phyloP scores from a whole-genome alignment of 2,113 vertebrate genomes.

The Morphnarchus princeps region DNA sequence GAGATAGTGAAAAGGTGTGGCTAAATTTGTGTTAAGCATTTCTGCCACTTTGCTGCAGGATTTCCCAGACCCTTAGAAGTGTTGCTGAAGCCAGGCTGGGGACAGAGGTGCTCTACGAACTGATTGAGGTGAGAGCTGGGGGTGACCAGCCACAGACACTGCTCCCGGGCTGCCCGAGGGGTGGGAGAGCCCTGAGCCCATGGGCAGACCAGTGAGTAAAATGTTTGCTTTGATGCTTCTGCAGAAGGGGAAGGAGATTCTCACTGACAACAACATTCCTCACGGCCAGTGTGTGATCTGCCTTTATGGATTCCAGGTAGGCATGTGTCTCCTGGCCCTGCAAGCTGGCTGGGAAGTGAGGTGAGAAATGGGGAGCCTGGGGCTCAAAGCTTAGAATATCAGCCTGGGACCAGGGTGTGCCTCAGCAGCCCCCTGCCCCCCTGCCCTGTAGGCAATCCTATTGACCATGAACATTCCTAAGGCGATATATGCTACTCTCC shows the following conservation, averaged over 20 bases:
- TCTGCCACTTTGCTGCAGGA: conserved; percentile 56
- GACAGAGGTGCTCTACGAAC: conserved; percentile 76
- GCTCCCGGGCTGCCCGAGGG: neutral
- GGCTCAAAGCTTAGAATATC: neutral
- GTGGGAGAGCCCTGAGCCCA: neutral
- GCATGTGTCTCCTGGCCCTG: neutral
- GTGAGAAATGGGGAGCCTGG: neutral
- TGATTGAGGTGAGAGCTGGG: conserved; percentile 75
- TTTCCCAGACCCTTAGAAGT: conserved; percentile 66
- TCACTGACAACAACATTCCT: conserved; percentile 95
- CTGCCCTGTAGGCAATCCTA: neutral
- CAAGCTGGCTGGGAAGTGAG: neutral
- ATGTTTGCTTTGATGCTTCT: neutral
- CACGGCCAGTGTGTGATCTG: conserved; percentile 95
- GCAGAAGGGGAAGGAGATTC: conserved; percentile 96
- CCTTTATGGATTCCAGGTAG: conserved; percentile 90
- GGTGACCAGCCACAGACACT: neutral
- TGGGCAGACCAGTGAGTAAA: neutral
- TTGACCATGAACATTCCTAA: neutral
- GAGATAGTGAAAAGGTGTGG: neutral
- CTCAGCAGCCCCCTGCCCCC: neutral
- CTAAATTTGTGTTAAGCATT: neutral
- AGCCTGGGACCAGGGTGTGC: neutral
- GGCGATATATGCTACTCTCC: accelerated
- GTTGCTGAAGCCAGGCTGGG: conserved; percentile 70